phyloP scores from a whole-genome alignment of 2,113 vertebrate genomes.

The Isurus oxyrinchus region DNA sequence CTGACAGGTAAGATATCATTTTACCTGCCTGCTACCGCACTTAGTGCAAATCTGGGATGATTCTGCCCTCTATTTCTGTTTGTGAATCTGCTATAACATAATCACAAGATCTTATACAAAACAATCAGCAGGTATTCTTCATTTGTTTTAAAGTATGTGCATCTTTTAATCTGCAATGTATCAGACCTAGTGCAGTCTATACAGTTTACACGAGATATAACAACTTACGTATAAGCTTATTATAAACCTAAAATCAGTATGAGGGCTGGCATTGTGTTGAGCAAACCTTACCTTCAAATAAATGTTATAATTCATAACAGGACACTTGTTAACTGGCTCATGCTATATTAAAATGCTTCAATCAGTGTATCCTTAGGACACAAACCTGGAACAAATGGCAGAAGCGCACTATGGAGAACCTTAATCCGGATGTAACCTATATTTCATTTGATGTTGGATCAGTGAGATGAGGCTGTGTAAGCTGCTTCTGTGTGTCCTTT shows the following conservation, averaged over 20 bases:
- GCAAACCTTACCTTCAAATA: neutral
- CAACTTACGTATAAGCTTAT: neutral
- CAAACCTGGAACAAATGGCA: neutral
- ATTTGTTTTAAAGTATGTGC: neutral
- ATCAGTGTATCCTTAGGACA: neutral
- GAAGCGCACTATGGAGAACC: neutral
- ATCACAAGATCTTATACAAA: too few relatives aligned
- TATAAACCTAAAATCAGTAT: neutral
- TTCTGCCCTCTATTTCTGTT: neutral
- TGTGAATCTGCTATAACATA: neutral
- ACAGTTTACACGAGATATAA: neutral
- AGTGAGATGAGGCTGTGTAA: neutral
- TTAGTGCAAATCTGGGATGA: neutral
- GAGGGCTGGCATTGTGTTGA: neutral
- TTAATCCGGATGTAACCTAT: slow-evolving; percentile 31
- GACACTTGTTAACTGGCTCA: neutral
- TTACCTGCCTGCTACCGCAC: too few relatives aligned
- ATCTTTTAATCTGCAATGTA: neutral
- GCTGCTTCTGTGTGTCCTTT: slow-evolving; percentile 7
- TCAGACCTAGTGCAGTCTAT: neutral
- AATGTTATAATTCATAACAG: neutral
- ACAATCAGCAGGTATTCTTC: too few relatives aligned
- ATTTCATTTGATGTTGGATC: neutral
- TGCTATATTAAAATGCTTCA: neutral
- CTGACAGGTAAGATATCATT: too few relatives aligned